phyloP scores from a whole-genome alignment of 1,140 invertebrate genomes.

The Bombus pascuorum region DNA sequence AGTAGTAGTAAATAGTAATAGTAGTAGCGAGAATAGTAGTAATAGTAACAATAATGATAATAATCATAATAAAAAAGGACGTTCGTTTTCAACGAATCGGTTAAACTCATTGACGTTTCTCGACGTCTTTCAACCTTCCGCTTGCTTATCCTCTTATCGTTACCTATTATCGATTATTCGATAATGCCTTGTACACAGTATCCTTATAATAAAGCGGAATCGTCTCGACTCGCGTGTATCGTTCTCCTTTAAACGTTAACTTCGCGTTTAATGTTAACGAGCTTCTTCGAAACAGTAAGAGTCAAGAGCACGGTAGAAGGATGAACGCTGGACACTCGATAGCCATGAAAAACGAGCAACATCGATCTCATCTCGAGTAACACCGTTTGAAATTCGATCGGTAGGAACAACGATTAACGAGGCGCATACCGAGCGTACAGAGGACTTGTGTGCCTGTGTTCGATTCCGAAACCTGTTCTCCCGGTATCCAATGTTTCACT shows the following conservation, averaged over 20 bases:
- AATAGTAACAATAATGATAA: background rate
- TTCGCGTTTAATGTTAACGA: background rate
- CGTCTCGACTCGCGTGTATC: conserved; percentile 5
- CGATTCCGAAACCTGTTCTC: background rate
- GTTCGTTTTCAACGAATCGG: background rate
- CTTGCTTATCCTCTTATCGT: background rate
- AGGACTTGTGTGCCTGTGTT: background rate
- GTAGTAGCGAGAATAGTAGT: background rate
- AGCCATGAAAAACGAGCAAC: conserved; percentile 29
- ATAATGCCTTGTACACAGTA: conserved; percentile 41
- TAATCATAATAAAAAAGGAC: conserved; percentile 11
- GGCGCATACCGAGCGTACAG: background rate
- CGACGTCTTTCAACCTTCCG: background rate
- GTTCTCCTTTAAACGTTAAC: background rate
- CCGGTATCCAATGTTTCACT: conserved; percentile 2
- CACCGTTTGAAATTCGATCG: conserved; percentile 43
- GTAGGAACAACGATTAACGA: conserved; percentile 52
- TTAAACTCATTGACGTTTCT: background rate
- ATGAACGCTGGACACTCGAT: background rate
- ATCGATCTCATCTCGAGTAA: conserved; percentile 22
- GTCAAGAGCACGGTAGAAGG: background rate
- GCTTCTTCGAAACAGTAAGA: background rate
- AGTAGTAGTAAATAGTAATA: background rate
- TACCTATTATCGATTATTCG: conserved; percentile 31
- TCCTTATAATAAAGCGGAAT: conserved; percentile 38